These are phyloP conservation scores for Enteromius anoplus DNA, from an alignment of 2,797 vertebrate species.

Conservation along the genomic window DNA sequence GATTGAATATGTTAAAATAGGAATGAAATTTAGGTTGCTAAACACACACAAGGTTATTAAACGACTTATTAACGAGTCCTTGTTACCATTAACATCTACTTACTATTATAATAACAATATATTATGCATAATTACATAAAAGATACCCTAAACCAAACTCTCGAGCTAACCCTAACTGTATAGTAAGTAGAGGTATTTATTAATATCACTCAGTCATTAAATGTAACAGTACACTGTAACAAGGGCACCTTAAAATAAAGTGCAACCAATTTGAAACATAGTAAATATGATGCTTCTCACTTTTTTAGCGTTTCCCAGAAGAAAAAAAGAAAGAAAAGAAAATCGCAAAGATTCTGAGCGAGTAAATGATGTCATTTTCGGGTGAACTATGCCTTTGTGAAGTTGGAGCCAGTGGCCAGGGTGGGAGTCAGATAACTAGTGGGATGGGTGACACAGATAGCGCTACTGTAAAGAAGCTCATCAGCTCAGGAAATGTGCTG, in stretches of 20 bases:
- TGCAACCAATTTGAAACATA: neutral
- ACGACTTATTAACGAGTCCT: neutral
- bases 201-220: too few relatives aligned
- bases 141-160: too few relatives aligned
- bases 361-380: conserved; percentile 1
- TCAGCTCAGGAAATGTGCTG: conserved; percentile 51
- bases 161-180: too few relatives aligned
- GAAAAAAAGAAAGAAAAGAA: neutral
- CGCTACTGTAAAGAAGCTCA: conserved; percentile 39
- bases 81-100: too few relatives aligned
- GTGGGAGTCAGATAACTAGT: neutral
- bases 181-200: too few relatives aligned
- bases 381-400: neutral
- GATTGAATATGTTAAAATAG: neutral
- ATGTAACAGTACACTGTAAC: too few relatives aligned
- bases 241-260: too few relatives aligned
- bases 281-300: neutral
- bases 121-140: too few relatives aligned
- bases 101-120: too few relatives aligned
- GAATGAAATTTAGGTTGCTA: neutral
- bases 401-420: neutral
- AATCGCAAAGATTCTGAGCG: too few relatives aligned
- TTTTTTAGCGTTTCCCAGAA: neutral
- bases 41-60: neutral
- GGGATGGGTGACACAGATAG: neutral